These are phyloP conservation scores for Dipodomys ordii DNA, from an alignment of 2,113 vertebrate species.

Conservation along the genomic window DNA sequence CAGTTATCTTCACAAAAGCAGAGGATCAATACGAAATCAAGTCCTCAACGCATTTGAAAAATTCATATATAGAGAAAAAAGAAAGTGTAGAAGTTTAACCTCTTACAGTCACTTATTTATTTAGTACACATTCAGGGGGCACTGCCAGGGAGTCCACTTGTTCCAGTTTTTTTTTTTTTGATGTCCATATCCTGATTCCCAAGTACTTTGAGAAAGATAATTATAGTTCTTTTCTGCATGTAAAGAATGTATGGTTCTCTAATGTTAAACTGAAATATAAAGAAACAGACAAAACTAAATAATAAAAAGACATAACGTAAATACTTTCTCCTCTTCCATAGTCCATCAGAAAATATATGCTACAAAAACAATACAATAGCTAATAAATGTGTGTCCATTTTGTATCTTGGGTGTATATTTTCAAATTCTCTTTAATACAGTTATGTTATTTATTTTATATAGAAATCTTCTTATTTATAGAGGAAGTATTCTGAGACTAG, in stretches of 20 bases:
- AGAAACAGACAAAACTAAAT: constrained; percentile 1
- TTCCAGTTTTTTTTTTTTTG: not conserved
- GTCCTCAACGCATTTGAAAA: not conserved
- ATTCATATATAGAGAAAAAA: not conserved
- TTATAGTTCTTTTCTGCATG: not conserved
- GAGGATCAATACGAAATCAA: not conserved
- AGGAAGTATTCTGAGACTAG: not conserved
- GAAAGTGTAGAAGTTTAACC: not conserved
- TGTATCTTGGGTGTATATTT: not conserved
- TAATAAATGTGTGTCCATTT: not conserved
- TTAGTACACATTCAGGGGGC: not conserved
- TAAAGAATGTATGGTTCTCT: constrained; percentile 31
- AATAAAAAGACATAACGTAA: constrained; percentile 34
- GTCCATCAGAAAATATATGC: not conserved
- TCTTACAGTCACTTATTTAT: not conserved
- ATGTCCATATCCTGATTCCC: not conserved
- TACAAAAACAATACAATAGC: constrained; percentile 12
- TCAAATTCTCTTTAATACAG: not conserved
- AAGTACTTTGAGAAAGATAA: not conserved
- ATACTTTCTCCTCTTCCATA: constrained; percentile 25
- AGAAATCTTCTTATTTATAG: not conserved
- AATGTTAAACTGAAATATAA: constrained; percentile 26
- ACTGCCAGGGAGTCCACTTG: not conserved
- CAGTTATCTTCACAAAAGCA: not conserved
- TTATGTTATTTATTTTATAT: constrained; percentile 24